A percentile compares a stretch with the other conserved stretches of the same genome.
These are phyloP conservation scores for Leptobrachium ailaonicum DNA, from an alignment of 2,113 vertebrate species.

Conservation along the genomic window DNA sequence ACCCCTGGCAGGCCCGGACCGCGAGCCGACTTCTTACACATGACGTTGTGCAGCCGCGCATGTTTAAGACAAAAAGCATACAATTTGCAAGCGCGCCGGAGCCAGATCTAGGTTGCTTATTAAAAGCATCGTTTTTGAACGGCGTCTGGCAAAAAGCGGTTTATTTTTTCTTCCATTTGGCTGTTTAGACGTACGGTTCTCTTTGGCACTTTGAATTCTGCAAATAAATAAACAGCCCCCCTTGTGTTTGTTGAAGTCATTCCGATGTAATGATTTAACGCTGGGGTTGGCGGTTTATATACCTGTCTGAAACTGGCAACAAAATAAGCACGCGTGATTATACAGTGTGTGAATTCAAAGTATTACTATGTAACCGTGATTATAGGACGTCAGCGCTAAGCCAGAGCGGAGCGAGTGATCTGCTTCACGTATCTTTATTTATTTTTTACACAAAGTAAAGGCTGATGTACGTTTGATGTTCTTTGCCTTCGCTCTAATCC, in stretches of 20 bases:
- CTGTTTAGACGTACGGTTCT: slow-evolving; percentile 20
- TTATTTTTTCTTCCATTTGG: slow-evolving; percentile 54
- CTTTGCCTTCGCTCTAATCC: too few relatives aligned
- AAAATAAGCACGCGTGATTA: too few relatives aligned
- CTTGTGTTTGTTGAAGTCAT: slow-evolving; percentile 7
- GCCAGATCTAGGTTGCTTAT: slow-evolving; percentile 36
- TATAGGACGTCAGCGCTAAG: too few relatives aligned
- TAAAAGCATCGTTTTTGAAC: not conserved
- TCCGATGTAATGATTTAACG: not conserved
- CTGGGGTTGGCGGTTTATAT: not conserved
- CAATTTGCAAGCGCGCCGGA: not conserved
- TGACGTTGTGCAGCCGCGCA: slow-evolving; percentile 4
- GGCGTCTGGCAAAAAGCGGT: slow-evolving; percentile 25
- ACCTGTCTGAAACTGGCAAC: not conserved
- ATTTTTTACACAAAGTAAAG: too few relatives aligned
- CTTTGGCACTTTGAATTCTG: slow-evolving; percentile 4
- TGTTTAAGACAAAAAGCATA: slow-evolving; percentile 18
- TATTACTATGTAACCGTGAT: too few relatives aligned
- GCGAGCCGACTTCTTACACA: accelerated
- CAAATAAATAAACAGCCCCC: slow-evolving; percentile 14
- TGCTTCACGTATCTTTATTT: too few relatives aligned
- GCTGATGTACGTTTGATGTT: too few relatives aligned
- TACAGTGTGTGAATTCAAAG: too few relatives aligned
- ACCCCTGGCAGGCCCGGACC: accelerated
- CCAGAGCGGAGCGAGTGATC: too few relatives aligned